Base-by-base conservation (phyloP, 2,113 vertebrate genomes). In the Ictalurus furcatus region DNA sequence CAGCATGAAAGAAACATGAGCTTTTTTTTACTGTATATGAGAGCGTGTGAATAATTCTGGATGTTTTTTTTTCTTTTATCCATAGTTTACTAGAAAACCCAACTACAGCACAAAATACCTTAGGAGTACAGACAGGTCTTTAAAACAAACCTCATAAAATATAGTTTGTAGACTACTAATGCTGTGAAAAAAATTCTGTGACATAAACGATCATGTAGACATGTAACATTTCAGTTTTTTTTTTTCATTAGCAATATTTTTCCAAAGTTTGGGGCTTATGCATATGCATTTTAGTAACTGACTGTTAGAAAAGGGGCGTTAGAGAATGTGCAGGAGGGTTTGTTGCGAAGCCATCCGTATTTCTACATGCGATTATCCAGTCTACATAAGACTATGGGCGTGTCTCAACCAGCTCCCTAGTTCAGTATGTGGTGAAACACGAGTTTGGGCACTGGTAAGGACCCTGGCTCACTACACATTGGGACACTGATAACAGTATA, bases 341-440 rank as follows among this genome's bases (percentile, higher is more conserved):
- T 34, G 86, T 89, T 91, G 86, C 90, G 88, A 91, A 91, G 90
- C 88, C 90, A 91, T 89, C 90, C 87, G 17, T 88, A 82, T 87
- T 85, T 69, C 82, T 54, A 88, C 69, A 25, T 76, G 85, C 34
- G 52, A 21, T 40, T 73, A 87, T 8, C 73, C 40, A 40, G 40
- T 40, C 69, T 76, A 25, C 37, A 44, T 44, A 83, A 87, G 80
- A 37, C 34, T 34, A 34, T 34, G 34, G 40, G 40, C 2, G 40
- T 40, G 40, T 40, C 40, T 40, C 40, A 40, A 40, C 40, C 40
- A 40, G 40, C 40, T 40, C 40, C 40, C 40, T 40, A 40, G 40
- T 40, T 40, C 40, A 40, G 40, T 40, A 40, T 2, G 40, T 40
- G 40, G 40, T 2, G 40, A 34, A 34, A 34, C 40, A 40, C 40